Evolutionary conservation across 2,888 invertebrate genomes (phyloP).

Genomic region (Aleiodes leptofemur): DNA sequence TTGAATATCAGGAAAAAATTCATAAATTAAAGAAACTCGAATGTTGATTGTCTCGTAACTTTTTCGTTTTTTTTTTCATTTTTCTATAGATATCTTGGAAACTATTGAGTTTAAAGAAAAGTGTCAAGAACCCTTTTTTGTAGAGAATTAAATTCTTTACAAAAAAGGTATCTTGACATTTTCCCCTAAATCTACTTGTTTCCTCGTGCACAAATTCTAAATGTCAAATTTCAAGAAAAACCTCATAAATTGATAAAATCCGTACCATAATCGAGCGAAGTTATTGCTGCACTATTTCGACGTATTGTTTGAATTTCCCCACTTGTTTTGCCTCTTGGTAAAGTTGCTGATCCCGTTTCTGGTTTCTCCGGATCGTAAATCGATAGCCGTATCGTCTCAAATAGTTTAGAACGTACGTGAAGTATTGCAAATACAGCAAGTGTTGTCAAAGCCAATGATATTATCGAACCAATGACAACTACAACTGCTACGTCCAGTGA

Average conservation of each 20-base stretch:
- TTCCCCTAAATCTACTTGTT: no score
- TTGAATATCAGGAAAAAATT: no score
- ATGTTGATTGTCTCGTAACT: no score
- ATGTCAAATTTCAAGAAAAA: no score
- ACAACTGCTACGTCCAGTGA: slow-evolving; percentile 67
- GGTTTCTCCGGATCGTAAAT: slow-evolving; percentile 66
- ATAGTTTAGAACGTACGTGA: slow-evolving; percentile 67
- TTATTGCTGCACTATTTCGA: slow-evolving; percentile 49
- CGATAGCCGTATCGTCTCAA: slow-evolving; percentile 69
- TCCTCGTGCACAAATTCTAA: no score
- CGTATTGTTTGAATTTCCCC: slow-evolving; percentile 54
- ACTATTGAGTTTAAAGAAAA: no score
- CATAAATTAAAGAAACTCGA: no score
- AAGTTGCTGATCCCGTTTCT: slow-evolving; percentile 54
- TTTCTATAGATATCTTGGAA: no score
- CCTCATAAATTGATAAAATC: neutral
- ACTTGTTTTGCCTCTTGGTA: slow-evolving; percentile 54
- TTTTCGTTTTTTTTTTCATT: no score
- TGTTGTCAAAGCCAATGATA: slow-evolving; percentile 68
- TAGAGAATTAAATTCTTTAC: no score
- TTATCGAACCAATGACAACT: slow-evolving; percentile 68
- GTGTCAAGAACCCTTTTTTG: no score
- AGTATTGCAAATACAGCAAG: slow-evolving; percentile 68
- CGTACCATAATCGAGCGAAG: slow-evolving; percentile 54
- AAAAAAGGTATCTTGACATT: no score